Evolutionary conservation across 2,888 invertebrate genomes (phyloP), one percentile per base, ranked within the genome.

Genomic region (Sylvicola cinctus): DNA sequence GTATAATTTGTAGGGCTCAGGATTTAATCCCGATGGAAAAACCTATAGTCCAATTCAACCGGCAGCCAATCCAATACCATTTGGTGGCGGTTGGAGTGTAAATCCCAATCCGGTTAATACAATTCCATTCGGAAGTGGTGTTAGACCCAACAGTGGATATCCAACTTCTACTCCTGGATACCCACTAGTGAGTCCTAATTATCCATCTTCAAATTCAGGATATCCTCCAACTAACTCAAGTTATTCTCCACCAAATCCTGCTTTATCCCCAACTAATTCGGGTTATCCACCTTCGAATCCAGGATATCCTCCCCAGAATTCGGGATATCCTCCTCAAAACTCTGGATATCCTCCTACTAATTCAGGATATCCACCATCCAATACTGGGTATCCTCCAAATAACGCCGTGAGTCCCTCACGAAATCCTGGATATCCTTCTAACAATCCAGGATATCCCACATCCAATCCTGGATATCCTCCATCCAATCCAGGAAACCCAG

Each of bases 51-150:
- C 39, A 35, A 31, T 16, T 31, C 20, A 26, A 28, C 33, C 33
- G 13, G 31, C 36, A 31, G 16, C 33, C 28, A n/a, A n/a, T n/a
- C n/a, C n/a, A n/a, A n/a, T n/a, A 29, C 57, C 55, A 34, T 56
- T 56, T 39, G 57, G 56, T 44, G 49, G 50, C 42, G 57, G 55
- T 43, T 54, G n/a, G n/a, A n/a, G n/a, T n/a, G n/a, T n/a, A n/a
- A n/a, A 51, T 49, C 40, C 25, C 16, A 17, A 27, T 23, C 30
- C 20, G 33, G 27, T 28, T n/a, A n/a, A n/a, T n/a, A n/a, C n/a
- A 25, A 10, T 10, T 10, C 25, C 25, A 25, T 25, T 25, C 10
- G 25, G 25, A 8, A 25, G 7, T 25, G 25, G 25, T 10, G 25
- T 8, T 25, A 10, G 25, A 25, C n/a, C n/a, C n/a, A n/a, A n/a